These are phyloP conservation scores for Lithophane leautieri DNA, from an alignment of 2,888 invertebrate genomes.

Conservation along the genomic window DNA sequence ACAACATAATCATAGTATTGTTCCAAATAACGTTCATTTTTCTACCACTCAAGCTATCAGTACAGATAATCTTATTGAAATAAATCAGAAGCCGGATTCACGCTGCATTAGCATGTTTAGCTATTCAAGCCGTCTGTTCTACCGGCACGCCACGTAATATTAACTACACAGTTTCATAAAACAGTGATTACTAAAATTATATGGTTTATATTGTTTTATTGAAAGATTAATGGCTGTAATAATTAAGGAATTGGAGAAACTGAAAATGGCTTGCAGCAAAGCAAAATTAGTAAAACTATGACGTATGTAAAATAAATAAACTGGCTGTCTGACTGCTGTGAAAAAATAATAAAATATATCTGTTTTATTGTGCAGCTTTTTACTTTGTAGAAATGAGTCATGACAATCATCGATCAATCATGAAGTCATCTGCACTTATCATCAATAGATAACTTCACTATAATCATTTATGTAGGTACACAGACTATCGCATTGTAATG, in stretches of 20 bases:
- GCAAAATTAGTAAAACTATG: neutral
- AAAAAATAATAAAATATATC: neutral
- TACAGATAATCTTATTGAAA: conserved; percentile 56
- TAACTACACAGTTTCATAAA: conserved; percentile 29
- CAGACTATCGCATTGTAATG: too few relatives aligned
- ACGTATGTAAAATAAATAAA: neutral
- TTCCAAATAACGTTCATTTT: conserved; percentile 31
- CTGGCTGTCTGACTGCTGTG: neutral
- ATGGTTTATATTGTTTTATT: conserved; percentile 4
- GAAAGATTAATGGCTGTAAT: conserved; percentile 2
- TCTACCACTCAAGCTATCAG: conserved; percentile 44
- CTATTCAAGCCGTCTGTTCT: conserved; percentile 39
- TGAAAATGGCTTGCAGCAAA: neutral
- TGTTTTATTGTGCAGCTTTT: neutral
- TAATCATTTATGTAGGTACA: too few relatives aligned
- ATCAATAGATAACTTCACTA: conserved; percentile 4
- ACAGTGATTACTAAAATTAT: conserved; percentile 14
- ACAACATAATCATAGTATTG: conserved; percentile 17
- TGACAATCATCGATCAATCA: neutral
- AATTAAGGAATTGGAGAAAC: neutral
- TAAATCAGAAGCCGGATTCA: conserved; percentile 65
- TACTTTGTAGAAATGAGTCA: neutral
- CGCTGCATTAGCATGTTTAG: conserved; percentile 47
- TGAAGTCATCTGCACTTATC: conserved; percentile 2
- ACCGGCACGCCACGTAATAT: conserved; percentile 42